Conservation (phyloP, 2,888 invertebrate species). For the Torymus auratus region DNA sequence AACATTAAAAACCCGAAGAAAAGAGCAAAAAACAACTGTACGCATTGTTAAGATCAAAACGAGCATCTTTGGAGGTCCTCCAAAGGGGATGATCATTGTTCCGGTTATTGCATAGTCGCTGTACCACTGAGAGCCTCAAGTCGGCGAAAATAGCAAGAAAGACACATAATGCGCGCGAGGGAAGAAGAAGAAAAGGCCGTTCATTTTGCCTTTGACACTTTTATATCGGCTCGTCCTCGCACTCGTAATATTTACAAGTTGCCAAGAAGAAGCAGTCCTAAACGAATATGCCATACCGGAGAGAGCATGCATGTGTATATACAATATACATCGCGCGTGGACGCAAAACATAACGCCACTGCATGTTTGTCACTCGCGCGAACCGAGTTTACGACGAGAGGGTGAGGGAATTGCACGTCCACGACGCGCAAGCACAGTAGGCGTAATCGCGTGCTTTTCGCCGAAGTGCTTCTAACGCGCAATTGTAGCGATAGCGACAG, state of each 20-base stretch:
- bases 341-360: neutral
- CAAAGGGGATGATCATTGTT: slow-evolving; percentile 70
- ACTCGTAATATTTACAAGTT: slow-evolving; percentile 61
- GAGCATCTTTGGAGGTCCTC: slow-evolving; percentile 65
- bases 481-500: too few relatives aligned
- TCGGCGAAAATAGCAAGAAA: neutral
- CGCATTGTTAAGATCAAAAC: neutral
- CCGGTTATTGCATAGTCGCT: slow-evolving; percentile 66
- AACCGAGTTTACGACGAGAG: too few relatives aligned
- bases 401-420: too few relatives aligned
- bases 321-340: too few relatives aligned
- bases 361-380: neutral
- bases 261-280: slow-evolving; percentile 51
- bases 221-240: slow-evolving; percentile 52
- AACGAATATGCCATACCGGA: neutral
- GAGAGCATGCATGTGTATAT: neutral
- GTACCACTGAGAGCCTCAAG: slow-evolving; percentile 35
- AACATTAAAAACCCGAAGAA: neutral
- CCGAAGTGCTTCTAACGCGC: too few relatives aligned
- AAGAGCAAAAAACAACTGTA: neutral
- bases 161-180: neutral
- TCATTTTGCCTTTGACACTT: slow-evolving; percentile 63
- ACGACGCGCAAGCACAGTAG: too few relatives aligned
- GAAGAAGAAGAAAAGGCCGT: slow-evolving; percentile 58
- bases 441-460: too few relatives aligned